phyloP scores from a whole-genome alignment of 2,888 invertebrate genomes.

The Drosophila helvetica region DNA sequence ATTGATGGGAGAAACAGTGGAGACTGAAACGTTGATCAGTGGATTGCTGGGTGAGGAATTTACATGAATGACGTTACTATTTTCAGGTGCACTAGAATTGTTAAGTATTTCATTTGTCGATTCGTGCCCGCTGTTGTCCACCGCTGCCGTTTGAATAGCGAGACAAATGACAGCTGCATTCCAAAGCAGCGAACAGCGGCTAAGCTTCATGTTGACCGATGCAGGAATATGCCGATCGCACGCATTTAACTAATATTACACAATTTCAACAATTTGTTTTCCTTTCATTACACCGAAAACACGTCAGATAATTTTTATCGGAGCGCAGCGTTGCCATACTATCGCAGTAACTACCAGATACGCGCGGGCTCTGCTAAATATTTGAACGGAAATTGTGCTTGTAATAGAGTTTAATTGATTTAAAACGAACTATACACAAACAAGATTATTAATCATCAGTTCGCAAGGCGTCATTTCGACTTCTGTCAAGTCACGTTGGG shows the following conservation, averaged over 20 bases:
- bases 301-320: slow-evolving; percentile 38
- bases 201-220: slow-evolving; percentile 46
- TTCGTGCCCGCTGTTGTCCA: slow-evolving; percentile 11
- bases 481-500: slow-evolving; percentile 36
- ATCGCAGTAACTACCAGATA: background rate
- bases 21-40: background rate
- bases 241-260: slow-evolving; percentile 27
- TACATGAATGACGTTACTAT: background rate
- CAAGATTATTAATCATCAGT: slow-evolving; percentile 30
- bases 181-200: slow-evolving; percentile 20
- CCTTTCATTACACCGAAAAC: slow-evolving; percentile 33
- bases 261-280: slow-evolving; percentile 19
- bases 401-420: slow-evolving; percentile 59
- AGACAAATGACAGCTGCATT: slow-evolving; percentile 27
- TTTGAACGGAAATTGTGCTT: slow-evolving; percentile 40
- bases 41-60: background rate
- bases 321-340: slow-evolving; percentile 28
- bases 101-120: background rate
- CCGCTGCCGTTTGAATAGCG: slow-evolving; percentile 16
- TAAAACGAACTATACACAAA: slow-evolving; percentile 19
- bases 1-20: slow-evolving; percentile 22
- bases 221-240: background rate
- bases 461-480: slow-evolving; percentile 10
- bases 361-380: background rate
- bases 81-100: slow-evolving; percentile 10